Evolutionary conservation across 1,140 invertebrate species (phyloP).

Genomic region (Solenopsis invicta): DNA sequence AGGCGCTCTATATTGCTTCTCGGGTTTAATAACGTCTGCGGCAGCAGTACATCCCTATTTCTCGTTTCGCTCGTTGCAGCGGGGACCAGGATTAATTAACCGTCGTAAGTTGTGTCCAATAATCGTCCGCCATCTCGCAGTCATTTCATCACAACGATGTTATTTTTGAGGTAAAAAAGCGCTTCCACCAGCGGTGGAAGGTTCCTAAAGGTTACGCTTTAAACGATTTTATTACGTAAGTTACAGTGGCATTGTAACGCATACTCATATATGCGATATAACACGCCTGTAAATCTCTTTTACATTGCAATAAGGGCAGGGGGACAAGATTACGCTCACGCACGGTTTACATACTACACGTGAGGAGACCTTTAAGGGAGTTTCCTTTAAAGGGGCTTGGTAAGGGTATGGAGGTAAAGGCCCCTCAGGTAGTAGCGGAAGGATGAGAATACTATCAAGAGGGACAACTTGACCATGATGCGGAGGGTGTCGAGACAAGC

Average conservation of each 20-base stretch:
- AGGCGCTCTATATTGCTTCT: slow-evolving; percentile 57
- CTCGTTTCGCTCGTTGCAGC: slow-evolving; percentile 38
- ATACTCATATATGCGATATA: background rate
- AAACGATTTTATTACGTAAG: slow-evolving; percentile 26
- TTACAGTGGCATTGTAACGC: slow-evolving; percentile 25
- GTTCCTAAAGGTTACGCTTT: slow-evolving; percentile 26
- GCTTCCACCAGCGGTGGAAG: background rate
- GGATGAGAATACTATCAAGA: slow-evolving; percentile 61
- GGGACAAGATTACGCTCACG: slow-evolving; percentile 42
- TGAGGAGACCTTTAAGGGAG: slow-evolving; percentile 60
- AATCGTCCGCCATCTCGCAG: slow-evolving; percentile 6
- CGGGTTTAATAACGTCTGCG: slow-evolving; percentile 69
- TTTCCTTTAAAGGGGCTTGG: slow-evolving; percentile 66
- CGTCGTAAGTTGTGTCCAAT: slow-evolving; percentile 41
- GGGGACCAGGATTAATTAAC: slow-evolving; percentile 71
- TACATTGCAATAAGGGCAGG: slow-evolving; percentile 52
- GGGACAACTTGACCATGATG: slow-evolving; percentile 74
- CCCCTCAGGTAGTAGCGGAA: slow-evolving; percentile 14
- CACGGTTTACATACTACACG: slow-evolving; percentile 63
- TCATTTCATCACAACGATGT: slow-evolving; percentile 26
- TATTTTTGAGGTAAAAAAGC: slow-evolving; percentile 28
- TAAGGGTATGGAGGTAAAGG: slow-evolving; percentile 39
- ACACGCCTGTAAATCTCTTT: slow-evolving; percentile 46
- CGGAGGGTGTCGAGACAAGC: slow-evolving; percentile 38
- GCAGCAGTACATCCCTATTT: slow-evolving; percentile 54